Conservation (phyloP, 2,797 vertebrate species). For the Sebastiscus tertius region DNA sequence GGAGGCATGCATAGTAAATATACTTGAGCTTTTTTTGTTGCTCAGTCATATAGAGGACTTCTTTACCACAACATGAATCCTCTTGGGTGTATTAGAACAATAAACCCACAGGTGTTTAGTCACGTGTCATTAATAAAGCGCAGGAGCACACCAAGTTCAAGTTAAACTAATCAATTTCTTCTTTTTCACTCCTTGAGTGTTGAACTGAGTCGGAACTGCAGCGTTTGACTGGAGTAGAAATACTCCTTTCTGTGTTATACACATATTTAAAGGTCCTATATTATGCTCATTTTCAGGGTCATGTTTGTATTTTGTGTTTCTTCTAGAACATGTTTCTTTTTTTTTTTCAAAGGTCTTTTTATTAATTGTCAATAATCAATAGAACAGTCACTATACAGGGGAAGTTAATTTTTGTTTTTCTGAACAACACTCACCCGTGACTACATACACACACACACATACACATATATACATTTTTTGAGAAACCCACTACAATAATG, state of each 20-base stretch:
- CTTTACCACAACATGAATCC: neutral
- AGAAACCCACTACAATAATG: too few relatives aligned
- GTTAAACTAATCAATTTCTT: neutral
- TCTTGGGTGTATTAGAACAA: neutral
- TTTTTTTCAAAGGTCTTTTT: too few relatives aligned
- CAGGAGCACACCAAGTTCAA: neutral
- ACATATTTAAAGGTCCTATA: too few relatives aligned
- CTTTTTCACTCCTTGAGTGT: neutral
- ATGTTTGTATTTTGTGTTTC: too few relatives aligned
- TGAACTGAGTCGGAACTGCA: neutral
- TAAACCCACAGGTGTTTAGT: slow-evolving; percentile 11
- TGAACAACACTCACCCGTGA: too few relatives aligned
- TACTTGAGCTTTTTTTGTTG: neutral
- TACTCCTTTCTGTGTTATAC: neutral
- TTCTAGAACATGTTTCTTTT: too few relatives aligned
- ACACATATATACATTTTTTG: too few relatives aligned
- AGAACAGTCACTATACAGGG: too few relatives aligned
- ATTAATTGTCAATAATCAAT: too few relatives aligned
- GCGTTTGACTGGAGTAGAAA: neutral
- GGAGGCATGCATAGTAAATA: rapidly evolving
- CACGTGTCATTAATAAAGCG: neutral
- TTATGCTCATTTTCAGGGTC: too few relatives aligned
- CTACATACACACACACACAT: too few relatives aligned
- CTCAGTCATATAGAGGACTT: neutral
- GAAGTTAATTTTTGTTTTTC: too few relatives aligned